A percentile compares a stretch with the other conserved stretches of the same genome.
These are phyloP conservation scores for Leptinotarsa undecemlineata DNA, from an alignment of 1,140 invertebrate genomes.

Conservation along the genomic window DNA sequence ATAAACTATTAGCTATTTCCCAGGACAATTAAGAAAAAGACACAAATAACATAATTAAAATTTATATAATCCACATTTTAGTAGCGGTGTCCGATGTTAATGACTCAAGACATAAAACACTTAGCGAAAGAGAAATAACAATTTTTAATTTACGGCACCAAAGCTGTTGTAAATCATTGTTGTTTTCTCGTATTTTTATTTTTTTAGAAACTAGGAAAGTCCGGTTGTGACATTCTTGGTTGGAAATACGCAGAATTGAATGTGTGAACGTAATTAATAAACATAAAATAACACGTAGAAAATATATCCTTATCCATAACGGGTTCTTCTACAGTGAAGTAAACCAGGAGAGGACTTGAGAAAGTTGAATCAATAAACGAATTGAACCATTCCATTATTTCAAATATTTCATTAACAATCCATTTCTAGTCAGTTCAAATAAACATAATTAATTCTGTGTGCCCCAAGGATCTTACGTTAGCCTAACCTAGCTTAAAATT, in stretches of 20 bases:
- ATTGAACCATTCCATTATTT: no score
- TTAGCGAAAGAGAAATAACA: neutral
- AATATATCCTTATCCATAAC: no score
- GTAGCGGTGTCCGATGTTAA: neutral
- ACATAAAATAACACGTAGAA: no score
- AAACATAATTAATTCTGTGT: no score
- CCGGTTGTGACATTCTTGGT: neutral
- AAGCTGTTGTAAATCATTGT: neutral
- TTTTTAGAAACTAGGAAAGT: slow-evolving; percentile 2
- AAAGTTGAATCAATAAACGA: no score
- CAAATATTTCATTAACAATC: no score
- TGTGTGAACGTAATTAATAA: neutral
- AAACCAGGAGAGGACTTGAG: no score
- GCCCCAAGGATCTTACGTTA: no score
- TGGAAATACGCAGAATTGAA: neutral
- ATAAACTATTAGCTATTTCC: neutral
- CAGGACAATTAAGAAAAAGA: slow-evolving; percentile 1
- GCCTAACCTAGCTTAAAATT: no score
- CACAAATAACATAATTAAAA: neutral
- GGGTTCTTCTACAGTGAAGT: no score
- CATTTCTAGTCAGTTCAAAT: no score
- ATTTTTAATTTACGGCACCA: neutral
- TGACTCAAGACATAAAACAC: neutral
- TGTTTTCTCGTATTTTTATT: neutral
- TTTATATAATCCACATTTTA: neutral